A percentile compares a stretch with the other conserved stretches of the same genome.
These are phyloP conservation scores for Yoshiicerus persimilis DNA, from an alignment of 1,140 invertebrate genomes.

Conservation along the genomic window DNA sequence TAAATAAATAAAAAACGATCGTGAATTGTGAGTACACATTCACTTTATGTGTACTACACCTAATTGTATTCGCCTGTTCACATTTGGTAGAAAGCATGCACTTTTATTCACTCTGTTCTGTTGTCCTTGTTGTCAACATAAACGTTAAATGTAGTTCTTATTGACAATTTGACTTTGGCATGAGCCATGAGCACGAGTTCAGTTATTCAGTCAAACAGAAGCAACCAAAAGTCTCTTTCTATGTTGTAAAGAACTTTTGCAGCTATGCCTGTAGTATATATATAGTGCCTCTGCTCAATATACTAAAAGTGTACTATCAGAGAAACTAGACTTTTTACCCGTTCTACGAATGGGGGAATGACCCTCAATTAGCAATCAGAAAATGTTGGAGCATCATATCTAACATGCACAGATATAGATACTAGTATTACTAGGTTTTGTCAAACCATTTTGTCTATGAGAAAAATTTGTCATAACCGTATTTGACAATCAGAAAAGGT, in stretches of 20 bases:
- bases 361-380: no score
- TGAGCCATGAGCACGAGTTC: neutral
- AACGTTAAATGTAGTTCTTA: neutral
- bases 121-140: neutral
- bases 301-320: neutral
- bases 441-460: no score
- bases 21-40: no score
- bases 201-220: neutral
- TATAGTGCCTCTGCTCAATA: neutral
- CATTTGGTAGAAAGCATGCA: neutral
- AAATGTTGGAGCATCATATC: no score
- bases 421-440: no score
- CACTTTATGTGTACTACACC: neutral
- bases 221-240: neutral
- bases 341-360: no score
- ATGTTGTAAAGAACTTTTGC: neutral
- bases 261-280: no score
- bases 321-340: no score
- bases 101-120: neutral
- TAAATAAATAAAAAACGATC: no score
- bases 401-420: no score
- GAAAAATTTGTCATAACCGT: no score
- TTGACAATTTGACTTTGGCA: neutral
- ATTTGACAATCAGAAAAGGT: no score
- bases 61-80: neutral